Percentiles rank a stretch among this genome's conserved stretches.
Evolutionary conservation across 2,113 vertebrate genomes (phyloP).

Genomic region (Grallaria varia): DNA sequence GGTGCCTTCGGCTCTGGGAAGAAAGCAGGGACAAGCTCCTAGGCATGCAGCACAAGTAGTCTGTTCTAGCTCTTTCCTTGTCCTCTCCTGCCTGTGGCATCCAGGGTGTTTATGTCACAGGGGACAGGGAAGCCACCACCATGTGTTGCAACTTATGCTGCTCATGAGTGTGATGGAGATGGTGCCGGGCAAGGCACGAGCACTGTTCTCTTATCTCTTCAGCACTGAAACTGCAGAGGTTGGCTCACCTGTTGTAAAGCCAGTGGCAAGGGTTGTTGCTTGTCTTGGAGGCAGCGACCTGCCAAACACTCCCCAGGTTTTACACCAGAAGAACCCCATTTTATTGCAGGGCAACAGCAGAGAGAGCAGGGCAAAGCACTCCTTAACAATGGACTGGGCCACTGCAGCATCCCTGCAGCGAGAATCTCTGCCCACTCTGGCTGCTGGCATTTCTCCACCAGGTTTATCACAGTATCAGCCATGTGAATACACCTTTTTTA

Average conservation of each 20-base stretch:
- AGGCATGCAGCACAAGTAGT: neutral
- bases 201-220: neutral
- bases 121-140: neutral
- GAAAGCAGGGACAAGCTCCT: neutral
- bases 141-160: neutral
- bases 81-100: neutral
- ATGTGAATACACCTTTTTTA: conserved; percentile 43
- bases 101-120: neutral
- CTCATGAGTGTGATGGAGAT: neutral
- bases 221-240: neutral
- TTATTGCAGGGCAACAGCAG: neutral
- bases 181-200: neutral
- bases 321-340: neutral
- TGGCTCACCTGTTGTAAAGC: neutral
- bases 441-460: neutral
- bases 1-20: neutral
- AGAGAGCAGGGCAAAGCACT: neutral
- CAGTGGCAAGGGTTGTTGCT: neutral
- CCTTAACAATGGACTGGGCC: fast-evolving
- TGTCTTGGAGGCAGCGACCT: neutral
- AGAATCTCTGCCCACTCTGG: neutral
- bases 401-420: neutral
- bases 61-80: neutral
- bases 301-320: neutral
- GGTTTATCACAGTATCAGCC: conserved; percentile 28